phyloP scores from a whole-genome alignment of 2,113 vertebrate species.

The Buteo buteo region DNA sequence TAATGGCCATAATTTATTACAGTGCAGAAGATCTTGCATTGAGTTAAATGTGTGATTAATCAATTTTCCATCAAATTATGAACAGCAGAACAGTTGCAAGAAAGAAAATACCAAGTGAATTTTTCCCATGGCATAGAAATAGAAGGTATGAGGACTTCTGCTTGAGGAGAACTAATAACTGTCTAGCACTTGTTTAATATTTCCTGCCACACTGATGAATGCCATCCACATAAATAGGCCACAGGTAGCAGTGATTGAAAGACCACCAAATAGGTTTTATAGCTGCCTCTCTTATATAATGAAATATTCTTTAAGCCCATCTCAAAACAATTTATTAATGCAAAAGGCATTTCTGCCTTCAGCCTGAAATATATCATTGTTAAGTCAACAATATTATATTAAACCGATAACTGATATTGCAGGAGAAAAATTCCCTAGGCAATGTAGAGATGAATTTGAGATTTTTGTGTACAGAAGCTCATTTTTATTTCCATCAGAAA shows the following conservation, averaged over 20 bases:
- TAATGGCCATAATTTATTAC: conserved; percentile 99
- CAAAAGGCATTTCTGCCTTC: conserved; percentile 83
- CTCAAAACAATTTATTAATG: conserved; percentile 92
- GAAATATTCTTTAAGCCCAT: conserved; percentile 81
- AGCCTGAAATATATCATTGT: conserved; percentile 94
- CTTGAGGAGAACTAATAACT: conserved; percentile 87
- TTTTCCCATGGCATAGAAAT: conserved; percentile 83
- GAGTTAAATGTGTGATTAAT: conserved; percentile 99
- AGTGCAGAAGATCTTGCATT: conserved; percentile 92
- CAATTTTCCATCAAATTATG: conserved; percentile 99
- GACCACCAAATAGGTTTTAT: conserved; percentile 82
- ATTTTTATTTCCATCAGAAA: conserved; percentile 84
- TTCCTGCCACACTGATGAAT: conserved; percentile 91
- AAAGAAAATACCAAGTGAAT: conserved; percentile 84
- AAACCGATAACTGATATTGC: conserved; percentile 88
- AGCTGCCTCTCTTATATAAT: conserved; percentile 84
- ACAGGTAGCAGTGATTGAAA: conserved; percentile 90
- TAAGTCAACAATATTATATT: conserved; percentile 99
- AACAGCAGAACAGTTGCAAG: conserved; percentile 84
- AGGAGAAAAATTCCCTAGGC: conserved; percentile 85
- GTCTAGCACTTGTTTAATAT: conserved; percentile 91
- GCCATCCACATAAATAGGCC: conserved; percentile 82
- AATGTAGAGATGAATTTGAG: conserved; percentile 85
- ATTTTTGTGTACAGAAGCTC: conserved; percentile 74
- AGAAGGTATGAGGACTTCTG: conserved; percentile 78